Conservation (phyloP, 2,113 vertebrate species). For the Centrocercus urophasianus region DNA sequence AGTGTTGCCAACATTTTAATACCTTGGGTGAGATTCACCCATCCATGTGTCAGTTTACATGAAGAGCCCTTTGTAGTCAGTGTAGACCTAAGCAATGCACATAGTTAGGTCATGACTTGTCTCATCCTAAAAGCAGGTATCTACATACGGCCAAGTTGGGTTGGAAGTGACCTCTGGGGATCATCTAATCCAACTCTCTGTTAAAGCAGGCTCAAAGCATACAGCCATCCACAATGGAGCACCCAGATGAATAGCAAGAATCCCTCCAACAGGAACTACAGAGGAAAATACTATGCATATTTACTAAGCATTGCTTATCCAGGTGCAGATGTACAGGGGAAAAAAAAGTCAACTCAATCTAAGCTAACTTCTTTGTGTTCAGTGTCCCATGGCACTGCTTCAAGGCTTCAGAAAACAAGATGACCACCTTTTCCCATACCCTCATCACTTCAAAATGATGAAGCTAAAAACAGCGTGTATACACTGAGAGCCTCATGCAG, state of each 20-base stretch:
- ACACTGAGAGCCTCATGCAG: background rate
- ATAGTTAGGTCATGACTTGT: background rate
- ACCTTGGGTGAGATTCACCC: background rate
- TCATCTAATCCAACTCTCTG: too few relatives aligned
- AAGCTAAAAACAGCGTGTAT: background rate
- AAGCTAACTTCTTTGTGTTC: background rate
- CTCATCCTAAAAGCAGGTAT: background rate
- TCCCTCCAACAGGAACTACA: background rate
- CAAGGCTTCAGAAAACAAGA: background rate
- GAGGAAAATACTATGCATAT: background rate
- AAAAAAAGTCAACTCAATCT: background rate
- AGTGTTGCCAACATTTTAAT: background rate
- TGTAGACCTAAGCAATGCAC: background rate
- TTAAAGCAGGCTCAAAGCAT: background rate
- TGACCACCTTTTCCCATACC: background rate
- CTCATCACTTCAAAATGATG: background rate
- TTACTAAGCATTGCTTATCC: background rate
- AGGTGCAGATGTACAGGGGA: background rate
- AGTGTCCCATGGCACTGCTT: background rate
- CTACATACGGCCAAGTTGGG: background rate
- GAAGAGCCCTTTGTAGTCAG: background rate
- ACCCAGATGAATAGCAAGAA: background rate
- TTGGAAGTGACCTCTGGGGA: too few relatives aligned
- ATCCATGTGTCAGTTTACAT: background rate
- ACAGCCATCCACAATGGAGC: background rate